These are phyloP conservation scores for Pygoscelis antarcticus DNA, from an alignment of 2,113 vertebrate genomes.

Conservation along the genomic window DNA sequence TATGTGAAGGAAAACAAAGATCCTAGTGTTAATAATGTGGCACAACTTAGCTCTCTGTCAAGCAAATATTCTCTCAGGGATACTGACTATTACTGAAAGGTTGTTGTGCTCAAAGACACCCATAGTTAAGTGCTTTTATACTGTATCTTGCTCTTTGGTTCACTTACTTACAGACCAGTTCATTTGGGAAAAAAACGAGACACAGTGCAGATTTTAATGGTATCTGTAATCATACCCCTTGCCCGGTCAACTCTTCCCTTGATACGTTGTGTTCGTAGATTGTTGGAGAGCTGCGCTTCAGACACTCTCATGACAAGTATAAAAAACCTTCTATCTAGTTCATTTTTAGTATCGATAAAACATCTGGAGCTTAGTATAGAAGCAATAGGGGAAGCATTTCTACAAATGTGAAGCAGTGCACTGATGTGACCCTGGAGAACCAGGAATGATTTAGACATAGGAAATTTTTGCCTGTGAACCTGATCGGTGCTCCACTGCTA, in stretches of 20 bases:
- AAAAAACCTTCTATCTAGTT: neutral
- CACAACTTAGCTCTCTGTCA: neutral
- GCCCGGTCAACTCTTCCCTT: neutral
- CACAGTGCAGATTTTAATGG: neutral
- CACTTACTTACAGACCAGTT: neutral
- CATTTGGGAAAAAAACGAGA: neutral
- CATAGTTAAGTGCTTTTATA: neutral
- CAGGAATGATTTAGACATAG: neutral
- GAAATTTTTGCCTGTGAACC: neutral
- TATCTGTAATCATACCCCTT: neutral
- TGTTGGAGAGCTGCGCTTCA: neutral
- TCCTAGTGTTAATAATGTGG: neutral
- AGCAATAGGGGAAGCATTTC: neutral
- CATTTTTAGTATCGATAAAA: neutral
- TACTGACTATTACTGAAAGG: neutral
- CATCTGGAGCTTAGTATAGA: neutral
- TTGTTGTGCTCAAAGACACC: neutral
- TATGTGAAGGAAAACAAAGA: neutral
- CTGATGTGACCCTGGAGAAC: neutral
- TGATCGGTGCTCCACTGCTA: neutral
- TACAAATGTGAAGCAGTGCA: neutral
- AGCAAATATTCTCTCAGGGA: neutral
- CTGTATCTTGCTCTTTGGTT: neutral
- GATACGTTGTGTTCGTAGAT: neutral
- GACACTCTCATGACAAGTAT: neutral